Evolutionary conservation across 1,140 invertebrate genomes (phyloP), one percentile per base, ranked within the genome.

Genomic region (Thaumatotibia leucotreta): DNA sequence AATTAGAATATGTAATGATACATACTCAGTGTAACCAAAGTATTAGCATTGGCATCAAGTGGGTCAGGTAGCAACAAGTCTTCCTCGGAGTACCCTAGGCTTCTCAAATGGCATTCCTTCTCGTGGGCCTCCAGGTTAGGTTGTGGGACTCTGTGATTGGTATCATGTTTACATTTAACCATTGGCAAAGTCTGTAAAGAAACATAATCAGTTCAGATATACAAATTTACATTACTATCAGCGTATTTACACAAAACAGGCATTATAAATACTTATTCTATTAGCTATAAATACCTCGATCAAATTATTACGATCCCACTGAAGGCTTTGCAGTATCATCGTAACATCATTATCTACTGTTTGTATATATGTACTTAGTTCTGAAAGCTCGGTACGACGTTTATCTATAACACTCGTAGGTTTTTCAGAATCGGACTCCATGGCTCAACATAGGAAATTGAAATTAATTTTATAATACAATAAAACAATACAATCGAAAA

Each of bases 311-410:
- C 71, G 63, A 67, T 88, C 79, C 86, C 88, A 90, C 54, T 88
- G 84, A 11, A 90, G 72, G 66, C 66, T 85, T 72, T 88, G 83
- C 63, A 90, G 64, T 63, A 90, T 79, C 71, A 84, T 71, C 29
- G 80, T 83, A 11, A 88, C 58, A 69, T 88, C 81, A 31, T 75
- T 80, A 65, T 90, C 83, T 17, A 84, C 65, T 63, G 67, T 64
- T 54, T 74, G 64, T 2, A 77, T 74, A 61, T 75, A 86, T 2
- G 45, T 63, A 67, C 77, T 67, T 31, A 90, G 64, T 32, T 82
- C 32, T 6, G 23, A 61, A 66, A 90, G 64, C 23, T 86, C 63
- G 62, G 76, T 63, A 67, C 69, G 39, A 65, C 86, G 80, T 61
- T 63, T 69, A 17, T 77, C 74, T 70, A 84, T 84, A 66, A 39